Percentiles rank a stretch among this genome's conserved stretches.
Evolutionary conservation across 2,797 vertebrate species (phyloP).

Genomic region (Mormyrops boulengeri): DNA sequence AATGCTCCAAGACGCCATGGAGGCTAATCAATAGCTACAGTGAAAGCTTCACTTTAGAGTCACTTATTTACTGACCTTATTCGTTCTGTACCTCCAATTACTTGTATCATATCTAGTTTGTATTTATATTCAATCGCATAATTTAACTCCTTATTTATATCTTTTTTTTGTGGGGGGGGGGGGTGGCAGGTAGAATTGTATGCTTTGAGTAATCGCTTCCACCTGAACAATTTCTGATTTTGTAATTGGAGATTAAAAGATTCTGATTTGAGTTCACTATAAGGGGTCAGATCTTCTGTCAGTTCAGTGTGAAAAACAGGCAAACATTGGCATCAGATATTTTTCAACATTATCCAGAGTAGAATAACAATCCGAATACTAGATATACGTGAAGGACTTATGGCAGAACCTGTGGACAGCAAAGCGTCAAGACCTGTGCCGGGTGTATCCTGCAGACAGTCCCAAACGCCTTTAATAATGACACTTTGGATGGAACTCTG

Average conservation of each 20-base stretch:
- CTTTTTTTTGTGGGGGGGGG: neutral
- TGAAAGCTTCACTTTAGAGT: neutral
- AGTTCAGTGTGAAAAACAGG: neutral
- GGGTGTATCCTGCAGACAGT: neutral
- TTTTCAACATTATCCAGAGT: neutral
- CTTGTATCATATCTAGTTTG: neutral
- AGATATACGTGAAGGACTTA: neutral
- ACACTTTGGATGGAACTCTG: neutral
- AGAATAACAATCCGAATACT: neutral
- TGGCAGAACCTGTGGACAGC: neutral
- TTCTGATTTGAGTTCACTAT: neutral
- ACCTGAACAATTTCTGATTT: neutral
- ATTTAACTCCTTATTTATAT: neutral
- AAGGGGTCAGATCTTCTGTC: neutral
- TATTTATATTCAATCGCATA: neutral
- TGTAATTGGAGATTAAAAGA: neutral
- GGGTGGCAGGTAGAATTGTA: neutral
- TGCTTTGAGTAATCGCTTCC: neutral
- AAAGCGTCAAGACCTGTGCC: neutral
- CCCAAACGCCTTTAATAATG: neutral
- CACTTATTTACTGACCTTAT: neutral
- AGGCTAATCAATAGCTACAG: neutral
- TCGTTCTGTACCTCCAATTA: neutral
- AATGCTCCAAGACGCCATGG: neutral
- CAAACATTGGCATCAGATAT: neutral